These are phyloP conservation scores for Mormyrus lacerda DNA, from an alignment of 2,113 vertebrate species.

Conservation along the genomic window DNA sequence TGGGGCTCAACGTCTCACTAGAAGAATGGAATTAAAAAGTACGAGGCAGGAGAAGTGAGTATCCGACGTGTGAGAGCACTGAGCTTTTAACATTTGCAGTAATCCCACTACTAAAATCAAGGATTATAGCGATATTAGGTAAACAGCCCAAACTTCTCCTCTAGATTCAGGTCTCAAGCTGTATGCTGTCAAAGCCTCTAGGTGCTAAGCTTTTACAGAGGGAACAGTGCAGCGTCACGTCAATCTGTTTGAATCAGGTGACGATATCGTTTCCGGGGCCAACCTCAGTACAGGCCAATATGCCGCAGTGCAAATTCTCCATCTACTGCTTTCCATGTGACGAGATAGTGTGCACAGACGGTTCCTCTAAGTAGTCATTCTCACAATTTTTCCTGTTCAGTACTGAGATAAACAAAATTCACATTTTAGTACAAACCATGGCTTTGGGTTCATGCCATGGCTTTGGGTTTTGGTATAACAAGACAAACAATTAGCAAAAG, in stretches of 20 bases:
- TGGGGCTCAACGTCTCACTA: constrained; percentile 6
- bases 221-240: constrained; percentile 9
- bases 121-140: constrained; percentile 35
- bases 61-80: constrained; percentile 15
- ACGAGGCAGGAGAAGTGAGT: constrained; percentile 13
- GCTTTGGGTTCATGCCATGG: neutral
- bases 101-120: constrained; percentile 40
- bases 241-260: neutral
- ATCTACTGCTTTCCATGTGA: neutral
- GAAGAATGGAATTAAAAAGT: constrained; percentile 19
- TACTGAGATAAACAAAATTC: neutral
- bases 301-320: neutral
- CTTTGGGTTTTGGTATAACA: neutral
- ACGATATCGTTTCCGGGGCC: neutral
- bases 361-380: too few species aligned
- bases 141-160: constrained; percentile 20
- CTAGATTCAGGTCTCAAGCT: neutral
- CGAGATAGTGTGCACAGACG: neutral
- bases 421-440: neutral
- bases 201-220: neutral
- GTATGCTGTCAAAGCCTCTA: constrained; percentile 1
- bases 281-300: neutral
- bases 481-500: neutral
- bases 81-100: constrained; percentile 30
- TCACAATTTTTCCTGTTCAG: neutral